Evolutionary conservation across 1,140 invertebrate species (phyloP).

Genomic region (Penaeus japonicus): DNA sequence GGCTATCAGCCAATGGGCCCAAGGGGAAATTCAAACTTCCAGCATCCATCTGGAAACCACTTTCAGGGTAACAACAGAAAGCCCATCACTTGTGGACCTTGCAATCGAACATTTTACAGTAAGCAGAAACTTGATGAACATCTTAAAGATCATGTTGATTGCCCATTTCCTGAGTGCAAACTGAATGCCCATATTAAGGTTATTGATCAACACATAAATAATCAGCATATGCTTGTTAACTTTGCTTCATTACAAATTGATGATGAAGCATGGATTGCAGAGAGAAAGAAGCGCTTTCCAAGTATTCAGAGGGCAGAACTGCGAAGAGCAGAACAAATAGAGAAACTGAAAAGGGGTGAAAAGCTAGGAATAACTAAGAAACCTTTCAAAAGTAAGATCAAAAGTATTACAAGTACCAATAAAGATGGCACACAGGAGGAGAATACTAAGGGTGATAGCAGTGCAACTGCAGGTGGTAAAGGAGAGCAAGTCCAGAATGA

Average conservation of each 20-base stretch:
- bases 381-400: background rate
- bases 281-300: conserved; percentile 47
- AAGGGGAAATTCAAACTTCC: background rate
- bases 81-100: conserved; percentile 26
- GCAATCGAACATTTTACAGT: conserved; percentile 34
- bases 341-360: conserved; percentile 39
- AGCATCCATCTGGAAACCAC: background rate
- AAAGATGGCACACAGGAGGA: background rate
- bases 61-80: background rate
- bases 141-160: conserved; percentile 49
- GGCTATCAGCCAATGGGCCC: background rate
- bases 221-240: conserved; percentile 49
- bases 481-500: background rate
- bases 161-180: conserved; percentile 50
- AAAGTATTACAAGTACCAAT: background rate
- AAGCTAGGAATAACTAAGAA: conserved; percentile 25
- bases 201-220: conserved; percentile 51
- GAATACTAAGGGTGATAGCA: background rate
- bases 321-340: conserved; percentile 42
- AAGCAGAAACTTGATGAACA: conserved; percentile 27
- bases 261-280: conserved; percentile 46
- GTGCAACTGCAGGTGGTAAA: background rate
- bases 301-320: conserved; percentile 28
- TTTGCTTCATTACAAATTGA: conserved; percentile 46
- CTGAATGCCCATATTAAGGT: conserved; percentile 38